A percentile compares a stretch with the other conserved stretches of the same genome.
Evolutionary conservation across 2,888 invertebrate genomes (phyloP).

Genomic region (Plagodis pulveraria): DNA sequence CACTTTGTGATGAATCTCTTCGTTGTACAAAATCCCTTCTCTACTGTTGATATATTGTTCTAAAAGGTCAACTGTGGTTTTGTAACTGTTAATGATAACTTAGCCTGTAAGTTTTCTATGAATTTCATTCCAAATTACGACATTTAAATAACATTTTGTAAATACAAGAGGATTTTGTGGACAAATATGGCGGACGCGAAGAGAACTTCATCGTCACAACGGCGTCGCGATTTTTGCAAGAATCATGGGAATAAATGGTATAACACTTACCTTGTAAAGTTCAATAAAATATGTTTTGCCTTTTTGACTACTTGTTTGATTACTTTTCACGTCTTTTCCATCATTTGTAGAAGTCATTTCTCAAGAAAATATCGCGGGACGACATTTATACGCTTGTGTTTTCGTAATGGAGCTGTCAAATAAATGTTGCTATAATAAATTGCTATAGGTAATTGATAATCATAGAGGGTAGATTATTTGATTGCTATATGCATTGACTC

Average conservation of each 20-base stretch:
- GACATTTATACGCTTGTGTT: slow-evolving; percentile 85
- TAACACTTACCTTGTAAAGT: slow-evolving; percentile 79
- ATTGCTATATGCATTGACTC: too few species aligned
- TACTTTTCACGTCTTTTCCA: slow-evolving; percentile 83
- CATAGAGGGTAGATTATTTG: not conserved
- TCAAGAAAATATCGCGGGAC: slow-evolving; percentile 84
- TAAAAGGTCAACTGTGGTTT: not conserved
- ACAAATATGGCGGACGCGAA: slow-evolving; percentile 83
- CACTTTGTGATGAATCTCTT: not conserved
- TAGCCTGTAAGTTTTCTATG: not conserved
- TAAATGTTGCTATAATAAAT: slow-evolving; percentile 45
- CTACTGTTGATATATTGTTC: too few species aligned
- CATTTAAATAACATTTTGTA: slow-evolving; percentile 50
- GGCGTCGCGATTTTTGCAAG: slow-evolving; percentile 65
- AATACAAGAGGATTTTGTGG: slow-evolving; percentile 76
- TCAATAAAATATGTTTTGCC: slow-evolving; percentile 81
- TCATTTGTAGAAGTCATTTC: slow-evolving; percentile 86
- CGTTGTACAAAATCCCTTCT: too few species aligned
- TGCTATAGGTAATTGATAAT: slow-evolving; percentile 49
- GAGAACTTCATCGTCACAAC: slow-evolving; percentile 72
- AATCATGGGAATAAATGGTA: slow-evolving; percentile 52
- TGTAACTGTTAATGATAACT: not conserved
- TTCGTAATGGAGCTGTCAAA: slow-evolving; percentile 83
- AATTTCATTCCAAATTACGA: slow-evolving; percentile 32
- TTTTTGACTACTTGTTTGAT: slow-evolving; percentile 75